Evolutionary conservation across 2,888 invertebrate genomes (phyloP).

Genomic region (Leptinotarsa rubiginosa): DNA sequence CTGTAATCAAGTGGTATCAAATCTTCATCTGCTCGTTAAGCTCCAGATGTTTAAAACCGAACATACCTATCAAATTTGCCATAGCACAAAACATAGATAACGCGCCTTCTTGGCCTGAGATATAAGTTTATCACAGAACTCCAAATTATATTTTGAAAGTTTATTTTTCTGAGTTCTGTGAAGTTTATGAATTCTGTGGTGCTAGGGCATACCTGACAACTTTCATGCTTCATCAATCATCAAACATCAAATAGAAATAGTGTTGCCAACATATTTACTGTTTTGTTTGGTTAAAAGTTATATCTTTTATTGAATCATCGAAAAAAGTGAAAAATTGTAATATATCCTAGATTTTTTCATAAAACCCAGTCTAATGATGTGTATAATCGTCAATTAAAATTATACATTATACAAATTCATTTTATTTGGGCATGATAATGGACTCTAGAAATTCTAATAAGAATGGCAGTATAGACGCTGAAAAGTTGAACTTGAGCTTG

Average conservation of each 20-base stretch:
- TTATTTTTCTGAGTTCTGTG: too few relatives aligned
- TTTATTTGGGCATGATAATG: conserved; percentile 54
- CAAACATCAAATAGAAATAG: neutral
- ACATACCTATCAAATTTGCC: too few relatives aligned
- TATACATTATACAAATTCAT: neutral
- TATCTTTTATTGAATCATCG: conserved; percentile 9
- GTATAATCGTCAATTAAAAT: conserved; percentile 9
- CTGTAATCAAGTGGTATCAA: too few relatives aligned
- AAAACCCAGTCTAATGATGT: conserved; percentile 18
- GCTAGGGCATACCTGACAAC: neutral
- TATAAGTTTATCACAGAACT: too few relatives aligned
- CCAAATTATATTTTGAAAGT: too few relatives aligned
- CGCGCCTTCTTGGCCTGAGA: too few relatives aligned
- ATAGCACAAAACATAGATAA: too few relatives aligned
- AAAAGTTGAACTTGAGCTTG: conserved; percentile 63
- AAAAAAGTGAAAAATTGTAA: conserved; percentile 1
- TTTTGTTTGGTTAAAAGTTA: conserved; percentile 30
- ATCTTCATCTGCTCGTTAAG: too few relatives aligned
- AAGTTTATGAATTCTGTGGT: neutral
- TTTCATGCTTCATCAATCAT: neutral
- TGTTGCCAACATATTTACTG: conserved; percentile 21
- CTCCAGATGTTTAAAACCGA: too few relatives aligned
- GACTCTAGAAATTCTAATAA: conserved; percentile 61
- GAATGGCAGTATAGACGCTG: conserved; percentile 64
- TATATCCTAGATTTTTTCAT: conserved; percentile 5